Conservation (phyloP, 2,113 vertebrate genomes). For the Oostethus manadensis region DNA sequence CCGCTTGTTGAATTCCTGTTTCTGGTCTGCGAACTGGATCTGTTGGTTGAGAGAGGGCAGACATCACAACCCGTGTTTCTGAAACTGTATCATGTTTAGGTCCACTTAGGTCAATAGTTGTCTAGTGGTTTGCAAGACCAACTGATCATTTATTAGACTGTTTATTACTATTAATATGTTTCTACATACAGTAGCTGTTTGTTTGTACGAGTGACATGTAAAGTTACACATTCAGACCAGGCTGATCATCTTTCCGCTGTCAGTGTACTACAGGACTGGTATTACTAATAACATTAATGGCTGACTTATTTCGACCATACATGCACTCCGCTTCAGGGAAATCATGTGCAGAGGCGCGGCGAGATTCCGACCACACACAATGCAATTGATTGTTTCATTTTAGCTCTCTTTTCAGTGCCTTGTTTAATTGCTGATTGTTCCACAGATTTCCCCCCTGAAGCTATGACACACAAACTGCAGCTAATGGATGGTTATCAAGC, state of each 20-base stretch:
- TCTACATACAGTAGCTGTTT: too few relatives aligned
- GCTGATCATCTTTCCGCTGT: slow-evolving; percentile 13
- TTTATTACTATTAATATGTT: too few relatives aligned
- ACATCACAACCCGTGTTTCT: slow-evolving; percentile 17
- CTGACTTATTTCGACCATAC: slow-evolving; percentile 41
- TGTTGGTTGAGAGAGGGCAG: slow-evolving; percentile 42
- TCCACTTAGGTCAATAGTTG: too few relatives aligned
- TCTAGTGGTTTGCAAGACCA: slow-evolving; percentile 13
- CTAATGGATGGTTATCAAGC: slow-evolving; percentile 6
- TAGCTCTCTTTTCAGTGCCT: slow-evolving; percentile 25
- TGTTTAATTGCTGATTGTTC: slow-evolving; percentile 52
- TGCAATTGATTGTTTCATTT: slow-evolving; percentile 44
- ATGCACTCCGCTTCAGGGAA: background rate
- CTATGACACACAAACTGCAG: slow-evolving; percentile 14
- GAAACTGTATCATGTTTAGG: background rate
- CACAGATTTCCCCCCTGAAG: slow-evolving; percentile 24
- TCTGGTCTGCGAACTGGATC: slow-evolving; percentile 99
- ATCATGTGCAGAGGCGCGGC: too few relatives aligned
- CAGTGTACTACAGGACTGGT: slow-evolving; percentile 8
- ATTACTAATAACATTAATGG: slow-evolving; percentile 24
- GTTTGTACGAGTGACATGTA: background rate
- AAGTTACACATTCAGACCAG: slow-evolving; percentile 7
- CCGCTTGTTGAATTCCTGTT: slow-evolving; percentile 97
- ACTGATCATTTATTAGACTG: slow-evolving; percentile 18
- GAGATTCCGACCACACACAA: slow-evolving; percentile 38